Conservation (phyloP, 2,888 invertebrate species). For the Plebejus anna region DNA sequence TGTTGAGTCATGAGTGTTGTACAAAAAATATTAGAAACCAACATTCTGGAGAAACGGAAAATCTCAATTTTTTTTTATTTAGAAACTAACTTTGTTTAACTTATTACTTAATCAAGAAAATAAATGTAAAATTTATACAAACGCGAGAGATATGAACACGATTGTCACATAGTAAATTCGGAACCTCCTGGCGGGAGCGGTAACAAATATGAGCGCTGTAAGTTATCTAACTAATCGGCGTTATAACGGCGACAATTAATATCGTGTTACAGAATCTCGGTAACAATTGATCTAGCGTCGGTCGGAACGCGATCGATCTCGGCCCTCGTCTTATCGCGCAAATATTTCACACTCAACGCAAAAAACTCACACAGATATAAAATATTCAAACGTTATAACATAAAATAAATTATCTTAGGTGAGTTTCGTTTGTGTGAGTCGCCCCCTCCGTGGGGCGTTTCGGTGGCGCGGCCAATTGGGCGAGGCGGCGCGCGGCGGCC, state of each 20-base stretch:
- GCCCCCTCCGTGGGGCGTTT: slow-evolving; percentile 75
- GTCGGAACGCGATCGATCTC: slow-evolving; percentile 76
- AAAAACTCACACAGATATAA: slow-evolving; percentile 80
- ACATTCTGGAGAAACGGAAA: no score
- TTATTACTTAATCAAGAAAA: not conserved
- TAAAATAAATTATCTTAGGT: slow-evolving; percentile 80
- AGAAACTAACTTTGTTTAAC: not conserved
- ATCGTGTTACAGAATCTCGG: slow-evolving; percentile 34
- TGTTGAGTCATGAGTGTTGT: no score
- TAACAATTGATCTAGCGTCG: slow-evolving; percentile 63
- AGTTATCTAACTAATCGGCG: slow-evolving; percentile 5
- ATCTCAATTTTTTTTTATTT: not conserved
- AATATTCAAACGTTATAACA: slow-evolving; percentile 80
- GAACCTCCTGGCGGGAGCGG: not conserved
- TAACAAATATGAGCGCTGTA: slow-evolving; percentile 5
- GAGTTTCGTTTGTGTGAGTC: slow-evolving; percentile 69
- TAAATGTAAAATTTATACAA: not conserved
- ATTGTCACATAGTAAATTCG: not conserved
- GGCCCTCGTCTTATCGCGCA: slow-evolving; percentile 79
- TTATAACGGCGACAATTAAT: slow-evolving; percentile 25
- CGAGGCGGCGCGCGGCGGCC: slow-evolving; percentile 75
- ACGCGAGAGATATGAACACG: not conserved
- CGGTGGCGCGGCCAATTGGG: slow-evolving; percentile 75
- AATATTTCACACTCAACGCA: slow-evolving; percentile 80
- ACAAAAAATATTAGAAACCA: not conserved